phyloP scores from a whole-genome alignment of 2,888 invertebrate genomes.

The Limnephilus rhombicus region DNA sequence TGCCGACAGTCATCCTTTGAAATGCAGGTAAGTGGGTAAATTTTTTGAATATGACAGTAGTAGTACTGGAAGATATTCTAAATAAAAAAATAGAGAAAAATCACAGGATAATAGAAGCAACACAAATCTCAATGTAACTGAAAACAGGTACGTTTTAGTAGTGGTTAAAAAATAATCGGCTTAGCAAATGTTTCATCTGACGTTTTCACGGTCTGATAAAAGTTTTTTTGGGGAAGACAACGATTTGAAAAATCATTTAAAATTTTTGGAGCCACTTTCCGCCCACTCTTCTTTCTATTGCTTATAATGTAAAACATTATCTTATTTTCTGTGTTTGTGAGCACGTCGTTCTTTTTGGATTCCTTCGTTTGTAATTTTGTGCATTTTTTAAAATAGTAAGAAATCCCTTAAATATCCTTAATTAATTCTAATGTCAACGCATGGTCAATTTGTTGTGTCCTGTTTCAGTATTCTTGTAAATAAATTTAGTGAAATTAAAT shows the following conservation, averaged over 20 bases:
- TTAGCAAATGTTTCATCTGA: neutral
- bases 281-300: slow-evolving; percentile 28
- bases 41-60: neutral
- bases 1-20: neutral
- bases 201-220: neutral
- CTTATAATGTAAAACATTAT: neutral
- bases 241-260: neutral
- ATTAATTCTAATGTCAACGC: neutral
- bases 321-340: neutral
- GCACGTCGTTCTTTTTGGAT: slow-evolving; percentile 25
- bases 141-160: slow-evolving; percentile 1
- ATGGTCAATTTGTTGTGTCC: neutral
- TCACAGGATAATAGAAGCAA: neutral
- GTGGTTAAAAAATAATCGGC: neutral
- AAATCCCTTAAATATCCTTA: neutral
- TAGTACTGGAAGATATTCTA: neutral
- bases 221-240: neutral
- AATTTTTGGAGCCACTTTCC: slow-evolving; percentile 21
- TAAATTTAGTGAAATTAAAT: neutral
- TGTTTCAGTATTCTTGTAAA: neutral
- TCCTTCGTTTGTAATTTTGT: neutral
- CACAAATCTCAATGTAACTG: slow-evolving; percentile 11
- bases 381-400: slow-evolving; percentile 3
- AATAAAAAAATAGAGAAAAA: neutral
- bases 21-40: slow-evolving; percentile 17